Percentiles rank a stretch among this genome's conserved stretches.
phyloP scores from a whole-genome alignment of 2,888 invertebrate genomes.

The Drosophila siamana region DNA sequence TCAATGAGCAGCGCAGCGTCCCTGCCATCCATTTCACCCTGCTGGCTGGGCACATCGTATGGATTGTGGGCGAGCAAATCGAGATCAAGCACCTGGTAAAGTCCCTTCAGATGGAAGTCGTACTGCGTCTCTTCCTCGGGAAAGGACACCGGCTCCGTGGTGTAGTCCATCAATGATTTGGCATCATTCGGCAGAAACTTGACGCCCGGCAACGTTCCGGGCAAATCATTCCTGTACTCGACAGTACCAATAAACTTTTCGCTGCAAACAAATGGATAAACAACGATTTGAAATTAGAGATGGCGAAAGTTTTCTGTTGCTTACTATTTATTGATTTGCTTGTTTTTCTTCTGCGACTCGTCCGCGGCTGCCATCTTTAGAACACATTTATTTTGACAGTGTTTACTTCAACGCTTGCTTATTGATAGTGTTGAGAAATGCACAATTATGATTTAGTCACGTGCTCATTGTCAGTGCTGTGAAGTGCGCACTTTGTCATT shows the following conservation, averaged over 20 bases:
- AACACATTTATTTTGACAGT: background rate
- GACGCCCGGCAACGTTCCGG: conserved; percentile 30
- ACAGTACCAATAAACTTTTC: conserved; percentile 31
- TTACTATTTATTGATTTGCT: conserved; percentile 21
- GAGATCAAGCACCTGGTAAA: conserved; percentile 53
- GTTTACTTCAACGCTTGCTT: background rate
- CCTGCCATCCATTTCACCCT: conserved; percentile 24
- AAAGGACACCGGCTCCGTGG: conserved; percentile 36
- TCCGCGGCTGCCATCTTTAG: conserved; percentile 30
- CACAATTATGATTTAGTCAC: no score
- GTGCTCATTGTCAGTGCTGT: background rate
- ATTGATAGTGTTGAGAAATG: background rate
- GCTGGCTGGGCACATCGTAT: conserved; percentile 5
- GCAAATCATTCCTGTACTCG: conserved; percentile 38
- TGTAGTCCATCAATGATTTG: conserved; percentile 39
- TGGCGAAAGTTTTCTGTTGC: conserved; percentile 1
- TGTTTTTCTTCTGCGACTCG: conserved; percentile 4
- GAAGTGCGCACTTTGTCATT: background rate
- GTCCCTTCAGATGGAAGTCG: conserved; percentile 39
- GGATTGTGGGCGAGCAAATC: conserved; percentile 39
- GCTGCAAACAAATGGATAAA: conserved; percentile 15
- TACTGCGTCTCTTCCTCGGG: conserved; percentile 33
- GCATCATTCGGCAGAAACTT: conserved; percentile 56
- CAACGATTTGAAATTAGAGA: background rate
- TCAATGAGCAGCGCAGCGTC: conserved; percentile 40